phyloP scores from a whole-genome alignment of 2,113 vertebrate species.

The Baryphthengus martii region DNA sequence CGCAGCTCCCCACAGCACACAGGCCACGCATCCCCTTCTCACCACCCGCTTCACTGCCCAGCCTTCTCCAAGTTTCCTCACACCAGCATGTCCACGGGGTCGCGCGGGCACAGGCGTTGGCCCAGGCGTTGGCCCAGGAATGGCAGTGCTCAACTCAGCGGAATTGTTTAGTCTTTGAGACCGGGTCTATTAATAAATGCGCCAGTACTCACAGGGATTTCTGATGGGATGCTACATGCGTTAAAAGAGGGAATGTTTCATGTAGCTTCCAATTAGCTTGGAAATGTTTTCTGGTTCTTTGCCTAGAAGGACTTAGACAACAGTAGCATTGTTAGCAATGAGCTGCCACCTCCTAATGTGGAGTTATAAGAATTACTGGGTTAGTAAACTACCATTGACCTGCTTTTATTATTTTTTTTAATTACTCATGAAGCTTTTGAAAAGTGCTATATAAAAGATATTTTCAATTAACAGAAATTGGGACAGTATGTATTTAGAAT shows the following conservation, averaged over 20 bases:
- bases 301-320: constrained; percentile 33
- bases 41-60: background rate
- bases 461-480: background rate
- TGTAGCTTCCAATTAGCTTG: background rate
- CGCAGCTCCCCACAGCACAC: background rate
- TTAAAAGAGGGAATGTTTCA: background rate
- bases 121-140: background rate
- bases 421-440: background rate
- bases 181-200: background rate
- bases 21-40: background rate
- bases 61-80: background rate
- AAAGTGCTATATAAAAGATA: background rate
- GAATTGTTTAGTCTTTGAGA: background rate
- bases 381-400: constrained; percentile 16
- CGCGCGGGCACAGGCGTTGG: background rate
- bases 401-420: background rate
- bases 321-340: constrained; percentile 14
- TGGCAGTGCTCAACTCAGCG: background rate
- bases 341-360: background rate
- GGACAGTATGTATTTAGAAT: background rate
- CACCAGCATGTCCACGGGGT: background rate
- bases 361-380: background rate
- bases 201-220: background rate
- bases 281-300: constrained; percentile 46
- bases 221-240: background rate